Conservation (phyloP, 37 sponge, comb jelly and placozoan genomes). For the Theonella swinhoei region DNA sequence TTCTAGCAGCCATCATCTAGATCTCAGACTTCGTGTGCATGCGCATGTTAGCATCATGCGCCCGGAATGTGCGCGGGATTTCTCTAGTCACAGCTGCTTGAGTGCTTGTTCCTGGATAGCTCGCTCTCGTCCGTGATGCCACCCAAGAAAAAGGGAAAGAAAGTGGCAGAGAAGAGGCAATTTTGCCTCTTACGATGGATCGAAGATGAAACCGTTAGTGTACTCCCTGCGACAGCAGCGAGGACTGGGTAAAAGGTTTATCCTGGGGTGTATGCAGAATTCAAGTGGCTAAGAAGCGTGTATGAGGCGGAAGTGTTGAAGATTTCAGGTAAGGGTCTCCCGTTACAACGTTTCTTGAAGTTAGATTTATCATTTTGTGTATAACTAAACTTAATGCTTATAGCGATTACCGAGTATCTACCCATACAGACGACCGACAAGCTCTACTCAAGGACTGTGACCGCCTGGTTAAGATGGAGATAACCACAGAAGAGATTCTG, state of each 20-base stretch:
- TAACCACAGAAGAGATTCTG: not conserved
- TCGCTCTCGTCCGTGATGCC: too few species aligned
- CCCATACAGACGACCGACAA: not conserved
- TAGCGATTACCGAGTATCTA: not conserved
- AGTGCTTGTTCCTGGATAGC: too few species aligned
- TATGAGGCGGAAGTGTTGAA: constrained; percentile 27
- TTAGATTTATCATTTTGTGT: too few species aligned
- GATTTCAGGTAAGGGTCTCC: constrained; percentile 9
- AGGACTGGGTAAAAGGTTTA: not conserved
- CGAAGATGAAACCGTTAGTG: constrained; percentile 8
- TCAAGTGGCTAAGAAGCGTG: constrained; percentile 9
- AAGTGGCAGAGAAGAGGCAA: not conserved
- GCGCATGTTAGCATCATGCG: not conserved
- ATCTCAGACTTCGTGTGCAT: not conserved
- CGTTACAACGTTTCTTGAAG: too few species aligned
- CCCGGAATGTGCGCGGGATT: not conserved
- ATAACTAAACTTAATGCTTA: not conserved
- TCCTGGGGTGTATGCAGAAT: not conserved
- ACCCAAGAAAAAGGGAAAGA: not conserved
- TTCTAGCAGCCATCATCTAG: not conserved
- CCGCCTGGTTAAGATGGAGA: not conserved
- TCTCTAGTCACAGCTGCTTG: too few species aligned
- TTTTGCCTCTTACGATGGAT: constrained; percentile 20
- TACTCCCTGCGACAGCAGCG: not conserved
- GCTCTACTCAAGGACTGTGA: not conserved